These are phyloP conservation scores for Athene noctua DNA, from an alignment of 2,113 vertebrate species.

Conservation along the genomic window DNA sequence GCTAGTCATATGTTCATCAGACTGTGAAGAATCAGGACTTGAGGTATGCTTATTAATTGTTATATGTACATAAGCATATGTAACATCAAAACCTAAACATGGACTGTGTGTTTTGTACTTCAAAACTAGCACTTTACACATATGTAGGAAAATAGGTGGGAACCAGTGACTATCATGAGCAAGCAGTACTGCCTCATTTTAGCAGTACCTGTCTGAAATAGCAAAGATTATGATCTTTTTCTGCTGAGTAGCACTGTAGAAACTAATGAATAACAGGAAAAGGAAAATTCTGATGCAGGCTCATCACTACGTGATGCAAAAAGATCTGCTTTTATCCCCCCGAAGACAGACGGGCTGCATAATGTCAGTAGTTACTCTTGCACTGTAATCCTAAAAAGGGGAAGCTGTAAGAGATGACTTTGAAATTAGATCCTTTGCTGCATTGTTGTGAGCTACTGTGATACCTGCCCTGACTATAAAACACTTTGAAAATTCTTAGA, in stretches of 20 bases:
- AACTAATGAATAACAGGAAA: not conserved
- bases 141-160: not conserved
- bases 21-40: not conserved
- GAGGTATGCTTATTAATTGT: not conserved
- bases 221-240: not conserved
- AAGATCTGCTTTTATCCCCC: not conserved
- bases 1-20: not conserved
- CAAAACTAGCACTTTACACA: not conserved
- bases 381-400: not conserved
- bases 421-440: not conserved
- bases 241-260: not conserved
- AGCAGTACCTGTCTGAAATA: not conserved
- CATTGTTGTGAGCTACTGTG: not conserved
- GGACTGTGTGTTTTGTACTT: not conserved
- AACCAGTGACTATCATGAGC: not conserved
- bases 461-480: constrained; percentile 29
- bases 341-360: not conserved
- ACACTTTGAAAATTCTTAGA: not conserved
- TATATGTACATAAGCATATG: rapidly evolving
- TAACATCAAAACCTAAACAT: not conserved
- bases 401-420: not conserved
- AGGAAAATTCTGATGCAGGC: not conserved
- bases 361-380: not conserved
- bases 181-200: not conserved
- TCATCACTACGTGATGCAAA: not conserved